phyloP scores from a whole-genome alignment of 1,140 invertebrate species.

The Chironomus tepperi region DNA sequence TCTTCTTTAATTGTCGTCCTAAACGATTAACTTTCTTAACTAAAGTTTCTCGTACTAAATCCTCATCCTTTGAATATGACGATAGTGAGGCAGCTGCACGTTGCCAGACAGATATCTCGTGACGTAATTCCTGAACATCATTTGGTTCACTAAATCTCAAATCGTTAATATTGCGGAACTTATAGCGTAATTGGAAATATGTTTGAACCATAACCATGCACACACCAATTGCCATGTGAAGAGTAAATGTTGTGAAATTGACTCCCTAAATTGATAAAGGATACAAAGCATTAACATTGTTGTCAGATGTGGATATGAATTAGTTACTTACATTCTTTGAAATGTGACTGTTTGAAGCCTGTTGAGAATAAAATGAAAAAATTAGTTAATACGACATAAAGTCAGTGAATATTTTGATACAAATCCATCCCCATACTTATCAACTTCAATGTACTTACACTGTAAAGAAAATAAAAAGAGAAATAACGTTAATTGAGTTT shows the following conservation, averaged over 20 bases:
- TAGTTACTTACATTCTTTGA: not conserved
- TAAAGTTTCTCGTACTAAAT: conserved; percentile 58
- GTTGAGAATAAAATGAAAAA: not conserved
- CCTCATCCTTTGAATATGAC: conserved; percentile 69
- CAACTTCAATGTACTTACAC: not conserved
- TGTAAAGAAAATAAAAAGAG: not conserved
- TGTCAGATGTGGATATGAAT: not conserved
- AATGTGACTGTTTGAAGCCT: conserved; percentile 26
- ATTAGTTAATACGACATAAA: not conserved
- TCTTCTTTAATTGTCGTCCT: conserved; percentile 20
- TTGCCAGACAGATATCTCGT: conserved; percentile 71
- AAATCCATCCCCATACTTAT: not conserved
- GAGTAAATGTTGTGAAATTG: conserved; percentile 61
- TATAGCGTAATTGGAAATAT: conserved; percentile 56
- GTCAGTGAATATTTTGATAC: not conserved
- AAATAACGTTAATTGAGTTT: not conserved
- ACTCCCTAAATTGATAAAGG: conserved; percentile 51
- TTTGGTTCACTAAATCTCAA: conserved; percentile 50
- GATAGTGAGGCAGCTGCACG: conserved; percentile 62
- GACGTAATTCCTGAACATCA: conserved; percentile 59
- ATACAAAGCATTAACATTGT: not conserved
- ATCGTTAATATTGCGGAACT: conserved; percentile 55
- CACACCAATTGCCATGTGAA: conserved; percentile 65
- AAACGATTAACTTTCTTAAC: conserved; percentile 50
- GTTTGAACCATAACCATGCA: conserved; percentile 53